Conservation (phyloP, 2,888 invertebrate genomes). For the Leptopilina drosophilae region DNA sequence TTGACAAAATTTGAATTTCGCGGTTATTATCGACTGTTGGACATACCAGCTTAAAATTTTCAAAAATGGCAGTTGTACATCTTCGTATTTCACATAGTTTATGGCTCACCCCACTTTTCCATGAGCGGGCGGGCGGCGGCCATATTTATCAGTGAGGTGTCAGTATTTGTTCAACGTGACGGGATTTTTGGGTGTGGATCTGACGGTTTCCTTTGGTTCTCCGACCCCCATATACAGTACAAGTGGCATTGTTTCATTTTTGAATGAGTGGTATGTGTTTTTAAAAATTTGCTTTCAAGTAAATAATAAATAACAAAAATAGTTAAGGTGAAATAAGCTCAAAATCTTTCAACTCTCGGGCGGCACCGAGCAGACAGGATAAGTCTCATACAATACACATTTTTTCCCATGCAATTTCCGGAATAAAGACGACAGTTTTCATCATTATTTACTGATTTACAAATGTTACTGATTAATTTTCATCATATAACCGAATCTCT, state of each 20-base stretch:
- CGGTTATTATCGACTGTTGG: too few relatives aligned
- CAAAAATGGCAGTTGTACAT: background rate
- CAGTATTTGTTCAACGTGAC: constrained; percentile 76
- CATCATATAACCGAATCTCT: background rate
- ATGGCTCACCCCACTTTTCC: constrained; percentile 48
- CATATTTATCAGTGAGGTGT: constrained; percentile 77
- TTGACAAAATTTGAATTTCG: too few relatives aligned
- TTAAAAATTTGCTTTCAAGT: constrained; percentile 62
- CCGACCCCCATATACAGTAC: constrained; percentile 62
- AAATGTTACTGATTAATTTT: constrained; percentile 10
- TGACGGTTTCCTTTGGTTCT: constrained; percentile 67
- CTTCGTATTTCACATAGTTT: background rate
- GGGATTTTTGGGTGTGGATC: constrained; percentile 76
- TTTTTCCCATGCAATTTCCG: constrained; percentile 35
- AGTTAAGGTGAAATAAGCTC: background rate
- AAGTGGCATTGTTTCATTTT: constrained; percentile 67
- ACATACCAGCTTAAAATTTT: too few relatives aligned
- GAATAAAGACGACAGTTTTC: constrained; percentile 23
- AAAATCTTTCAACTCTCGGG: constrained; percentile 38
- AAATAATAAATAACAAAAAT: constrained; percentile 57
- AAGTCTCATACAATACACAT: constrained; percentile 31
- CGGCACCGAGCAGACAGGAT: constrained; percentile 43
- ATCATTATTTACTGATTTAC: constrained; percentile 23
- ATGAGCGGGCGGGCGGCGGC: constrained; percentile 69
- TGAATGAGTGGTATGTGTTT: constrained; percentile 71